Base-by-base conservation (phyloP, 53 echinoderm and acorn worm genomes). In the Patiria pectinifera region DNA sequence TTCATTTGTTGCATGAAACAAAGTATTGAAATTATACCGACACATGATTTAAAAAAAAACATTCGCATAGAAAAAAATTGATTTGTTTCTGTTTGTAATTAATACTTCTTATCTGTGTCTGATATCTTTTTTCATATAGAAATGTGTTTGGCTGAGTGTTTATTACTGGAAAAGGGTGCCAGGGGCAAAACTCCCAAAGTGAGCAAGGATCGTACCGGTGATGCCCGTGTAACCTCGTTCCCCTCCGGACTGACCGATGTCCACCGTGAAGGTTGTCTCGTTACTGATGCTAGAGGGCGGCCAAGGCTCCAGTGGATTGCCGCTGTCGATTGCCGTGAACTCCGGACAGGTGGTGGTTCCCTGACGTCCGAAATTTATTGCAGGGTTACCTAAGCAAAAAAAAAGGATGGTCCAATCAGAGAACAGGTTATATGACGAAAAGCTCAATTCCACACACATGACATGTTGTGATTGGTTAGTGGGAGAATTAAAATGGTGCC, bases 191-290 rank as follows among this genome's bases (percentile, higher is more conserved):
- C 53, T 53, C 53, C 2, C 8, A 53, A 0, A 35, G 35, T 35
- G 35, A 35, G 53, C 53, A 19, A 7, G 21, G 21, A 66, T 48
- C 95, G 76, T 82, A 98, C 98, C 98, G 60, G 92, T 94, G 74
- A 98, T 95, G 6, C 94, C 94, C 48, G 95, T 89, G 63, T 98
- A 98, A 4, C 98, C 98, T 53, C 84, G 94, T 16, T 83, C 83
- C 15, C 95, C 98, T 44, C 98, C 98, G n/a, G 96, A 93, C 15
- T 92, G 94, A 3, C 98, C 98, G 79, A 98, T 98, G 62, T 94
- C 83, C 70, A 91, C 92, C 19, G 62, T 81, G 60, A 97, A 92
- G 0, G 83, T 80, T 2, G 90, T 86, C 53, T 83, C 45, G 22
- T 82, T 81, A 14, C 89, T 87, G 61, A 92, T 78, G 85, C 59